A percentile compares a stretch with the other conserved stretches of the same genome.
These are phyloP conservation scores for Pogonophryne albipinna DNA, from an alignment of 2,797 vertebrate genomes.

Conservation along the genomic window DNA sequence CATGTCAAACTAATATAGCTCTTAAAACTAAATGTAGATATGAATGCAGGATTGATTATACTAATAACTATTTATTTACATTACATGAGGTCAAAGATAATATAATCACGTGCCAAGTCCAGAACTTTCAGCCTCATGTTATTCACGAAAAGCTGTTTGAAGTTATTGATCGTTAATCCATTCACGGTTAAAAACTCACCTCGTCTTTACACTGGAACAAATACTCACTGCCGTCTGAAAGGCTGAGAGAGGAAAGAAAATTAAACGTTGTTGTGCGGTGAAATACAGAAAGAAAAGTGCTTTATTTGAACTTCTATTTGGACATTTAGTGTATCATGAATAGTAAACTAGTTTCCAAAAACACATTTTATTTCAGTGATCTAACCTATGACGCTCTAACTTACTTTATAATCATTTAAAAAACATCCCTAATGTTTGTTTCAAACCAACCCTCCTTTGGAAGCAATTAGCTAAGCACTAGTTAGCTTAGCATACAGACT, in stretches of 20 bases:
- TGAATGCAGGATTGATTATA: not conserved
- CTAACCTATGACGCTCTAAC: not conserved
- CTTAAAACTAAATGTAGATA: constrained; percentile 9
- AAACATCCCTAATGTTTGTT: not conserved
- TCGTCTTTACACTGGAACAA: constrained; percentile 98
- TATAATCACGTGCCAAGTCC: not conserved
- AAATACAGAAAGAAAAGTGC: too few species aligned
- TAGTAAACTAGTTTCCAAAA: not conserved
- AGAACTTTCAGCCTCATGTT: not conserved
- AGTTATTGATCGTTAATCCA: not conserved
- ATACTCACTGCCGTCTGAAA: constrained; percentile 94
- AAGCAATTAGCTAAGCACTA: not conserved
- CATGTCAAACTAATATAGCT: not conserved
- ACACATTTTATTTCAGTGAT: not conserved
- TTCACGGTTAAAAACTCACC: constrained; percentile 80
- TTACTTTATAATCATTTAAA: not conserved
- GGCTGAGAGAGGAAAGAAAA: constrained; percentile 78
- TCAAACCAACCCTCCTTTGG: not conserved
- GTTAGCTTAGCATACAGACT: not conserved
- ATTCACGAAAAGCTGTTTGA: not conserved
- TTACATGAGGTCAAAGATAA: constrained; percentile 13
- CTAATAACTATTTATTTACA: not conserved
- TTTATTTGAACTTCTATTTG: not conserved
- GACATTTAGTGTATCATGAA: not conserved
- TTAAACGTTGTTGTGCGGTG: not conserved